Conservation (phyloP, 2,888 invertebrate genomes). For the Lordiphosa andalusiaca region DNA sequence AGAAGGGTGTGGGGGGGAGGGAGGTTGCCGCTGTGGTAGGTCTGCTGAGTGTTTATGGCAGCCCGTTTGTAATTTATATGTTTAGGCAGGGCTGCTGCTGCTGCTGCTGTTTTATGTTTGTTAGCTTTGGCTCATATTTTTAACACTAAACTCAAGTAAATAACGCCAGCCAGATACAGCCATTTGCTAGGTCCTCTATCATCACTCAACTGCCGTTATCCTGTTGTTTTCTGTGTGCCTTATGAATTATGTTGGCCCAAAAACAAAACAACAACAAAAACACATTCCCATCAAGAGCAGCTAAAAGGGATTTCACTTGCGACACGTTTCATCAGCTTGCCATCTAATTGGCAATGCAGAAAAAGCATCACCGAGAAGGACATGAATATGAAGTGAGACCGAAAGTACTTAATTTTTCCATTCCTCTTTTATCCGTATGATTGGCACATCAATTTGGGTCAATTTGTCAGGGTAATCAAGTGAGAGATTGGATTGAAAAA, state of each 20-base stretch:
- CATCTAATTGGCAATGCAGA: slow-evolving; percentile 50
- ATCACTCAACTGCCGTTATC: slow-evolving; percentile 22
- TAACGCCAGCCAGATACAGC: slow-evolving; percentile 28
- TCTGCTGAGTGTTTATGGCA: slow-evolving; percentile 17
- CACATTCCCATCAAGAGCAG: slow-evolving; percentile 11
- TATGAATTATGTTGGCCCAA: slow-evolving; percentile 43
- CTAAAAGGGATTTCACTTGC: slow-evolving; percentile 41
- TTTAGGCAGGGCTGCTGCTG: slow-evolving; percentile 25
- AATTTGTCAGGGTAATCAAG: slow-evolving; percentile 1
- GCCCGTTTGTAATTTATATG: slow-evolving; percentile 21
- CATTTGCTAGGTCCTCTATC: not conserved
- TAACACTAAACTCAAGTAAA: slow-evolving; percentile 51
- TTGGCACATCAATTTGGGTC: slow-evolving; percentile 3
- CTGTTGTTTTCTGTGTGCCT: slow-evolving; percentile 27
- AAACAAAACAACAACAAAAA: slow-evolving; percentile 2
- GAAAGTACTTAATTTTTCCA: not conserved
- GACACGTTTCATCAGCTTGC: slow-evolving; percentile 44
- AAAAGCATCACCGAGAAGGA: slow-evolving; percentile 5
- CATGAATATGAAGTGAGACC: slow-evolving; percentile 3
- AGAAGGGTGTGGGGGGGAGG: not conserved
- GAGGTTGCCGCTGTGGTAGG: not conserved
- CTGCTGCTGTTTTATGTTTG: slow-evolving; percentile 40
- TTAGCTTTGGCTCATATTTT: slow-evolving; percentile 53
- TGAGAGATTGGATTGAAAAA: not conserved
- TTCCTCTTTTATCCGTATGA: not conserved